Evolutionary conservation across 1,140 invertebrate species (phyloP).

Genomic region (Paracyclopina nana): DNA sequence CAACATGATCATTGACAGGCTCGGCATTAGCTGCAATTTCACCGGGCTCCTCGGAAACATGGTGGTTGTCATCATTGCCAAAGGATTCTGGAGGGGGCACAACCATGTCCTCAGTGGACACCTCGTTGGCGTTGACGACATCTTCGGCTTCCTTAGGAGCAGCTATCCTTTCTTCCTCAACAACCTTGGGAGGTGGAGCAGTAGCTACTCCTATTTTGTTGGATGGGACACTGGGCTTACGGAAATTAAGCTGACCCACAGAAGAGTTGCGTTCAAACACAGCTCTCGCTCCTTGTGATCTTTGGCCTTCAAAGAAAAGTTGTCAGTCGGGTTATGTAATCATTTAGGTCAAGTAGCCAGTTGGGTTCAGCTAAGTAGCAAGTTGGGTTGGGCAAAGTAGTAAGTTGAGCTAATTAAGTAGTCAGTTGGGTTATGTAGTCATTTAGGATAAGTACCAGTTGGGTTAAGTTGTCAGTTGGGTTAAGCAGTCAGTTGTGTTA

Average conservation of each 20-base stretch:
- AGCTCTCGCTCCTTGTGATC: neutral
- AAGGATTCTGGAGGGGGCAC: neutral
- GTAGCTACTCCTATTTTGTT: no score
- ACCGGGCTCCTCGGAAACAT: neutral
- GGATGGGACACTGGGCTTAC: slow-evolving; percentile 3
- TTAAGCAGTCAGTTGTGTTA: no score
- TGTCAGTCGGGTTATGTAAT: no score
- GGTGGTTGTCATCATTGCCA: no score
- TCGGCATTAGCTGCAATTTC: neutral
- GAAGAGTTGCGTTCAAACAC: slow-evolving; percentile 6
- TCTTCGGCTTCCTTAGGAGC: neutral
- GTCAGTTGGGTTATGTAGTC: no score
- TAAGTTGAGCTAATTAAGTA: no score
- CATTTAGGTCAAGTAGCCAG: no score
- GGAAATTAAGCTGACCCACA: slow-evolving; percentile 8
- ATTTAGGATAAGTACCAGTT: no score
- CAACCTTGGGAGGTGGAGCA: neutral
- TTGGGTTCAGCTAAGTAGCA: no score
- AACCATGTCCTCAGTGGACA: neutral
- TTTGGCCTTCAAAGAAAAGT: no score
- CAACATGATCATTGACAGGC: neutral
- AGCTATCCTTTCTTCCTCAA: neutral
- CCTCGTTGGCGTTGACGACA: neutral
- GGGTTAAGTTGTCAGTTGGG: no score
- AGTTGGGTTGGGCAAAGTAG: no score